phyloP scores from a whole-genome alignment of 2,797 vertebrate species.

The Enteromius afrohamiltoni region DNA sequence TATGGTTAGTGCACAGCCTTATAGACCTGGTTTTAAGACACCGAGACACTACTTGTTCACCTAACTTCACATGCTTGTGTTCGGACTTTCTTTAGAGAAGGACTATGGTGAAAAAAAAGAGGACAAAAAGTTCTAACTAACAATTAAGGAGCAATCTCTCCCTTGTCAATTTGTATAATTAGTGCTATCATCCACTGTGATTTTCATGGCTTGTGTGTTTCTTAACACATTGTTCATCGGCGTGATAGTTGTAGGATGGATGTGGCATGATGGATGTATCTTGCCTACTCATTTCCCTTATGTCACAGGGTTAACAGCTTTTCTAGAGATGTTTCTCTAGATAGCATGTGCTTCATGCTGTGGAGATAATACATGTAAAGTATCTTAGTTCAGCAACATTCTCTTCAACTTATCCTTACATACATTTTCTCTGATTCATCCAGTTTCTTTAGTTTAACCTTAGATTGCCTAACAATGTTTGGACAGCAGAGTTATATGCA shows the following conservation, averaged over 20 bases:
- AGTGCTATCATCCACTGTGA: slow-evolving; percentile 17
- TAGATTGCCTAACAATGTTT: background rate
- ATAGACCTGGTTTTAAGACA: background rate
- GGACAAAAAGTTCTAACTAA: slow-evolving; percentile 2
- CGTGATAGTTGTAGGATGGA: slow-evolving; percentile 30
- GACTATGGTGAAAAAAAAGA: background rate
- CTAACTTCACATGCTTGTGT: slow-evolving; percentile 13
- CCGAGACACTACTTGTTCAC: background rate
- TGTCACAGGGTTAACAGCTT: slow-evolving; percentile 58
- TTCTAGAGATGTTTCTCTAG: slow-evolving; percentile 46
- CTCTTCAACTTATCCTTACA: background rate
- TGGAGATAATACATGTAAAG: slow-evolving; percentile 42
- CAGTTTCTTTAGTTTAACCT: background rate
- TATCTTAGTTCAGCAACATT: slow-evolving; percentile 22
- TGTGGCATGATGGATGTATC: slow-evolving; percentile 37
- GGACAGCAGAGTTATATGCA: background rate
- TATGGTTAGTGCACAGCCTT: slow-evolving; percentile 10
- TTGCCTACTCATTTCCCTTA: slow-evolving; percentile 45
- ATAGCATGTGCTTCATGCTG: slow-evolving; percentile 35
- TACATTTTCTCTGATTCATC: slow-evolving; percentile 27
- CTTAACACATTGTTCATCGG: slow-evolving; percentile 23
- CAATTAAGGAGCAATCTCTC: slow-evolving; percentile 29
- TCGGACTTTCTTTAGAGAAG: slow-evolving; percentile 3
- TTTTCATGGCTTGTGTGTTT: slow-evolving; percentile 29
- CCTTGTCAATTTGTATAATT: slow-evolving; percentile 46